Evolutionary conservation across 2,888 invertebrate genomes (phyloP), one percentile per base, ranked within the genome.

Genomic region (Terebella lapidaria): DNA sequence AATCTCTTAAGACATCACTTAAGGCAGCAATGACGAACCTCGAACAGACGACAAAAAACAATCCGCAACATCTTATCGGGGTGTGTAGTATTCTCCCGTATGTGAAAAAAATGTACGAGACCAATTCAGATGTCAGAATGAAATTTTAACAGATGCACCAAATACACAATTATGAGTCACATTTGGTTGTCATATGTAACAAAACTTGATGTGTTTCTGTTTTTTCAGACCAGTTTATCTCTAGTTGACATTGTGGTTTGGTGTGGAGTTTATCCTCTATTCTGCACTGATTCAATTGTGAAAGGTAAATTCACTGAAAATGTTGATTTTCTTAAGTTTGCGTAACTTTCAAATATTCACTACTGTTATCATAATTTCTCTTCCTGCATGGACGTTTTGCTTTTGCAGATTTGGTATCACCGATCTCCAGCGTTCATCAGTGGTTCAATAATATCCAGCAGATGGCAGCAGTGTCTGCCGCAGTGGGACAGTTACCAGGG

Each of bases 201-300:
- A n/a, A n/a, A n/a, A n/a, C n/a, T 49, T 49, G 22, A 5, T 24
- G 10, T 24, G 26, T 61, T 26, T 29, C n/a, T 58, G 10, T 35
- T 26, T 56, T 67, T 69, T 27, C 67, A 75, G 75, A 62, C 64
- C 20, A 54, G 64, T 51, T 47, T 71, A 5, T 63, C 70, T n/a
- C 62, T 67, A 24, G 71, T 72, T 47, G 75, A 75, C 62, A 59
- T 76, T 24, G 69, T 67, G 20, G 62, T 76, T 5, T 75, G 72
- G 71, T 65, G 69, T 4, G 66, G 74, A 0, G 51, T 77, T 2
- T 74, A 67, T 65, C 73, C 74, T 24, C 57, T 71, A 3, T 59
- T 71, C 18, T 52, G 56, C 29, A 65, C 68, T 3, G 69, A 68
- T 58, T 62, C 65, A 54, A 60, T 62, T 2, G 26, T 69, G n/a